A percentile compares a stretch with the other conserved stretches of the same genome.
Evolutionary conservation across 2,797 vertebrate genomes (phyloP).

Genomic region (Silurus lanzhouensis): DNA sequence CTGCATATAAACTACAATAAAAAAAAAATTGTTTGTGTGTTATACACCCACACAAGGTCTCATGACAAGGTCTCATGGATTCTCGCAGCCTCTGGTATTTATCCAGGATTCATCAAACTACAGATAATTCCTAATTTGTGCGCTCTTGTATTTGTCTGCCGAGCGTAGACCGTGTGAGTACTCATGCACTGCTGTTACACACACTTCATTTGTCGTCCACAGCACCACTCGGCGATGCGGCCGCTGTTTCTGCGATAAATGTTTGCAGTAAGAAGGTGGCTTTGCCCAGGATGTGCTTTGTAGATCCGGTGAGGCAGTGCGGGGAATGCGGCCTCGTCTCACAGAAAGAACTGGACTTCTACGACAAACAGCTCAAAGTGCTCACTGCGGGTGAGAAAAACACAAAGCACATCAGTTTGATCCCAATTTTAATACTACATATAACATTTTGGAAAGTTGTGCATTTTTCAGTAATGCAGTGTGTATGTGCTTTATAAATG

Average conservation of each 20-base stretch:
- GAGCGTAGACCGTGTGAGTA: neutral
- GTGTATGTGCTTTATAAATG: neutral
- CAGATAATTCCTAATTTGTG: neutral
- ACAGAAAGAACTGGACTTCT: conserved; percentile 90
- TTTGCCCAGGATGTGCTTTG: conserved; percentile 81
- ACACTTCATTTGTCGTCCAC: conserved; percentile 5
- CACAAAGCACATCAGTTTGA: too few relatives aligned
- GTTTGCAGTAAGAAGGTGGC: conserved; percentile 68
- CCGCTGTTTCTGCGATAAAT: conserved; percentile 71
- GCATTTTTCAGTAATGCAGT: neutral
- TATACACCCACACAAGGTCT: too few relatives aligned
- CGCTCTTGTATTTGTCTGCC: neutral
- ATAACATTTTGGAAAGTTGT: neutral
- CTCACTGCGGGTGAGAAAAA: conserved; percentile 77
- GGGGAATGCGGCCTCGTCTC: conserved; percentile 85
- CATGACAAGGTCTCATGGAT: too few relatives aligned
- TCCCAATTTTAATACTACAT: too few relatives aligned
- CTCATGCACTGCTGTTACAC: too few relatives aligned
- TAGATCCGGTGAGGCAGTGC: conserved; percentile 93
- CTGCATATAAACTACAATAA: neutral
- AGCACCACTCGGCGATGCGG: conserved; percentile 98
- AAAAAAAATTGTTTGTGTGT: neutral
- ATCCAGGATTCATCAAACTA: neutral
- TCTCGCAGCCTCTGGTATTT: neutral
- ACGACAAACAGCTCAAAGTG: conserved; percentile 91